These are phyloP conservation scores for Psittacara wagleri DNA, from an alignment of 2,113 vertebrate species.

Conservation along the genomic window DNA sequence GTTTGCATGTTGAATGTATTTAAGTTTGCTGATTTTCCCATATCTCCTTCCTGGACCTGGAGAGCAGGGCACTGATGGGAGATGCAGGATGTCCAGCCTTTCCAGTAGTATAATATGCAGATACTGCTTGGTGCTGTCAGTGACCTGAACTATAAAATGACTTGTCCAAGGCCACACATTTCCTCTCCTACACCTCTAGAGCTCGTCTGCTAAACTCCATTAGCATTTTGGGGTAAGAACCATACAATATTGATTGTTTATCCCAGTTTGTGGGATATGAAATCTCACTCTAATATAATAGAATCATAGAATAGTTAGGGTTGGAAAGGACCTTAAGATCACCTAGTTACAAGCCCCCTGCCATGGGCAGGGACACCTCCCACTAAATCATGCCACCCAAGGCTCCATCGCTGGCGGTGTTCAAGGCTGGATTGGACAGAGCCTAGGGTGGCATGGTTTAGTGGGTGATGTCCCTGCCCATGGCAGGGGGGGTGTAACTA, in stretches of 20 bases:
- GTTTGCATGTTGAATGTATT: neutral
- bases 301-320: too few species aligned
- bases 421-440: too few species aligned
- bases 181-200: neutral
- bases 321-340: too few species aligned
- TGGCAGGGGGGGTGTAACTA: too few species aligned
- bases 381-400: too few species aligned
- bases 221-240: neutral
- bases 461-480: too few species aligned
- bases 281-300: neutral
- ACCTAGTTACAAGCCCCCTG: too few species aligned
- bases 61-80: neutral
- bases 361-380: too few species aligned
- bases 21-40: neutral
- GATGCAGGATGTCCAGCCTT: neutral
- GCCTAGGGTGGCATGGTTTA: too few species aligned
- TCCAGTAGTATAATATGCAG: neutral
- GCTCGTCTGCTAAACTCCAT: neutral
- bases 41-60: neutral
- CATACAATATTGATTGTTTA: neutral
- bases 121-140: neutral
- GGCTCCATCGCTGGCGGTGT: too few species aligned
- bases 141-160: neutral
- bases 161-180: rapidly evolving
- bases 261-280: neutral